A percentile compares a stretch with the other conserved stretches of the same genome.
These are phyloP conservation scores for Mellilla xanthometata DNA, from an alignment of 2,888 invertebrate species.

Conservation along the genomic window DNA sequence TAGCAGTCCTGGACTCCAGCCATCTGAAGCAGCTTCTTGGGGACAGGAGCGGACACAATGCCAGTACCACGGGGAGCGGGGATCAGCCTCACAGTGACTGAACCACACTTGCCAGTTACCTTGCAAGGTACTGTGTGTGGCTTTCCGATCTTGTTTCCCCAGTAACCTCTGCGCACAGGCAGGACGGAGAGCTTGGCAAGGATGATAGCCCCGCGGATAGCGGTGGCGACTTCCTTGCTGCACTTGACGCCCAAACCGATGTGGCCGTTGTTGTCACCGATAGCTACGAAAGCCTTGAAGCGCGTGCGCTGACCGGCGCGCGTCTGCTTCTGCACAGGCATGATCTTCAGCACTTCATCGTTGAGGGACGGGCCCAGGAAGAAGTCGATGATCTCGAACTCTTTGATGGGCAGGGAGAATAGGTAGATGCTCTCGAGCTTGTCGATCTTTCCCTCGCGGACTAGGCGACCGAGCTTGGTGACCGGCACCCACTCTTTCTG, in stretches of 20 bases:
- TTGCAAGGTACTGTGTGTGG: no score
- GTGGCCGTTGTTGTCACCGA: slow-evolving; percentile 99
- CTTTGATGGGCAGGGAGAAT: slow-evolving; percentile 99
- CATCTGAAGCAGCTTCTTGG: no score
- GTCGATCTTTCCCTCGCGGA: slow-evolving; percentile 97
- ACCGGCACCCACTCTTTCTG: slow-evolving; percentile 99
- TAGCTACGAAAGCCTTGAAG: slow-evolving; percentile 97
- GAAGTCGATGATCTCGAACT: slow-evolving; percentile 99
- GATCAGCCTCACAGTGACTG: no score
- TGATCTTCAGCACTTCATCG: slow-evolving; percentile 99
- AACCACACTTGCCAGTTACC: no score
- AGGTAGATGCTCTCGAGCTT: slow-evolving; percentile 98
- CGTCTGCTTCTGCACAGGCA: slow-evolving; percentile 99
- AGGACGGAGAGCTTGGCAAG: no score
- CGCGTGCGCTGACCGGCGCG: slow-evolving; percentile 99
- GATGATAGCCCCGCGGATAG: slow-evolving; percentile 99
- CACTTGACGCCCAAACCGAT: slow-evolving; percentile 99
- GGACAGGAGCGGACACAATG: no score
- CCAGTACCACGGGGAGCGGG: no score
- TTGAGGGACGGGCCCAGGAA: slow-evolving; percentile 96
- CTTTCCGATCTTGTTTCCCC: no score
- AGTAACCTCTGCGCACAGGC: no score
- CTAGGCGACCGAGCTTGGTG: slow-evolving; percentile 98
- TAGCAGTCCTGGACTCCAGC: no score
- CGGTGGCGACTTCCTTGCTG: slow-evolving; percentile 99